A percentile compares a stretch with the other conserved stretches of the same genome.
Conservation (phyloP, 2,888 invertebrate genomes). For the Melanostoma mellinum region DNA sequence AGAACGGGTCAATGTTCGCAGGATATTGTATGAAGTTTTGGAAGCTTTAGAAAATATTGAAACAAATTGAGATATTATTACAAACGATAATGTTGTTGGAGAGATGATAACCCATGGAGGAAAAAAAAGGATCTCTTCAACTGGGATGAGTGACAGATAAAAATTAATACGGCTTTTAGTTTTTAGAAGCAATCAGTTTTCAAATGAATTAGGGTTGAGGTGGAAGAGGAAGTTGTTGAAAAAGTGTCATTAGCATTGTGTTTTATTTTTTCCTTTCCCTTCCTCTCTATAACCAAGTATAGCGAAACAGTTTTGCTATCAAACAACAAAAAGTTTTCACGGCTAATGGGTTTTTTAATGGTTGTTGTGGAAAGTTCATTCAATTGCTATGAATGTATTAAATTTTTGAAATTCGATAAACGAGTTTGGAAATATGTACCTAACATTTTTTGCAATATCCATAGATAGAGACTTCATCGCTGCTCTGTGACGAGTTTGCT, state of each 20-base stretch:
- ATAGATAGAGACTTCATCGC: too few species aligned
- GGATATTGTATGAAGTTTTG: conserved; percentile 6
- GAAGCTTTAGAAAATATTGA: conserved; percentile 20
- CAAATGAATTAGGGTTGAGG: conserved; percentile 17
- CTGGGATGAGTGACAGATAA: conserved; percentile 30
- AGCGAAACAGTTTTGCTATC: not conserved
- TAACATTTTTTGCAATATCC: too few species aligned
- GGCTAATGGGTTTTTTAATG: conserved; percentile 2
- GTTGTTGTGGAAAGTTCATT: not conserved
- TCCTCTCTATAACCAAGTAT: not conserved
- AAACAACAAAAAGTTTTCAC: not conserved
- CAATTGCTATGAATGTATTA: not conserved
- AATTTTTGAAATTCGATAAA: not conserved
- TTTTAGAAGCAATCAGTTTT: conserved; percentile 30
- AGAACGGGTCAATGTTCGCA: conserved; percentile 56
- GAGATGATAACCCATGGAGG: not conserved
- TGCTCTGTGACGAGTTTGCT: too few species aligned
- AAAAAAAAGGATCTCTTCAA: not conserved
- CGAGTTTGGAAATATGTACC: not conserved
- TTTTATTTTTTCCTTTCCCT: not conserved
- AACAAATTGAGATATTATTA: conserved; percentile 58
- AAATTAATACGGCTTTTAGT: conserved; percentile 31
- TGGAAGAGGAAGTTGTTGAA: not conserved
- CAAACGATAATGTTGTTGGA: conserved; percentile 34
- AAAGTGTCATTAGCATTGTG: conserved; percentile 30